Base-by-base conservation (phyloP, 2,113 vertebrate species). In the Dolichotis patagonum region DNA sequence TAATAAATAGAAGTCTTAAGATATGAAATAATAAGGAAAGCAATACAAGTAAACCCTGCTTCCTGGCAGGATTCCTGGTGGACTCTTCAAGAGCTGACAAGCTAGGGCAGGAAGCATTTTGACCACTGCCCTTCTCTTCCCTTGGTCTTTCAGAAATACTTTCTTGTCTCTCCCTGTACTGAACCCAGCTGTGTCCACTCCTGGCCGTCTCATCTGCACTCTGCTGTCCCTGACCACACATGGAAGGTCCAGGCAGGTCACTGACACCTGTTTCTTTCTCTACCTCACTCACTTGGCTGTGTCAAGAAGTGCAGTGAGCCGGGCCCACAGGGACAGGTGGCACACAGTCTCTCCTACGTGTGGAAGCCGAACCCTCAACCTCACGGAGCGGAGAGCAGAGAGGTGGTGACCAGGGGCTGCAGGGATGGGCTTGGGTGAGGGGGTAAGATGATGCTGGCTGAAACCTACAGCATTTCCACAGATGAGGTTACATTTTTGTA, bases 131-230 rank as follows among this genome's bases (percentile, higher is more conserved):
- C 54, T 56, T 56, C 54, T 19, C 16, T 67, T 35, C 17, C 65
- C 65, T 67, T 32, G 65, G 14, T 56, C 65, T 67, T 38, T 71
- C 69, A 38, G 8, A 71, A 71, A 41, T 22, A n/a, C 7, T 41
- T 71, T 20, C 69, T 1, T 35, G n/a, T 71, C n/a, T 38, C 69
- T 71, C 41, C n/a, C 0, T 0, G 43, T 41, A 20, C 17, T 9
- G 1, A 0, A 0, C 56, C 69, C 69, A 41, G 69, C 69, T 10
- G 16, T 20, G 19, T 41, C 69, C n/a, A 24, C 69, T 41, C 69
- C 38, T 38, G 69, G 69, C 69, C 20, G 5, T 73, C 35, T 73
- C 35, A 41, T 22, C 38, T 41, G n/a, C 8, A 22, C 8, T 24
- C 69, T 73, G n/a, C 69, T 11, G 20, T 38, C 20, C n/a, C 20